These are phyloP conservation scores for Acanthococcus lagerstroemiae DNA, from an alignment of 2,888 invertebrate species.

Conservation along the genomic window DNA sequence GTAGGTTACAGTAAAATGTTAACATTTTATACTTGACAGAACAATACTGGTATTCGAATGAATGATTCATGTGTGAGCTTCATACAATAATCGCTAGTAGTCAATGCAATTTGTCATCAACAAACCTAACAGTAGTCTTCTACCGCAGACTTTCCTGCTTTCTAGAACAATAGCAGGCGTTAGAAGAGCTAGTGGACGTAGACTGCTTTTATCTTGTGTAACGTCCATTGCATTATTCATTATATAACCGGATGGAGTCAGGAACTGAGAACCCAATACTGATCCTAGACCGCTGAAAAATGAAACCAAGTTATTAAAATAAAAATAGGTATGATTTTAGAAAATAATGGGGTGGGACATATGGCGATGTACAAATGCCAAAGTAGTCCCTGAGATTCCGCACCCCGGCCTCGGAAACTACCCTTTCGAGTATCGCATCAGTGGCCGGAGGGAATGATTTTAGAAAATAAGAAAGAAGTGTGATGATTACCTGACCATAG, in stretches of 20 bases:
- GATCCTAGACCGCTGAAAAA: conserved; percentile 47
- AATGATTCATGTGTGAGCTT: not conserved
- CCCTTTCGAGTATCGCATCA: too few species aligned
- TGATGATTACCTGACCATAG: conserved; percentile 50
- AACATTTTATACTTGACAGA: too few species aligned
- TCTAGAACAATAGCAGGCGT: conserved; percentile 39
- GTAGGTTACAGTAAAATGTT: too few species aligned
- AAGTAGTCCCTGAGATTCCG: too few species aligned
- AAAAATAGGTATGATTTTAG: not conserved
- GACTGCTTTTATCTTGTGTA: conserved; percentile 36
- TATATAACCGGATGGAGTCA: conserved; percentile 47
- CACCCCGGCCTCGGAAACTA: too few species aligned
- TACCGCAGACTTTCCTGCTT: conserved; percentile 44
- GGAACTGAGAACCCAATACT: conserved; percentile 46
- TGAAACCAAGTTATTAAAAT: conserved; percentile 7
- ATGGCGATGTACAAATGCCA: too few species aligned
- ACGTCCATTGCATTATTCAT: conserved; percentile 43
- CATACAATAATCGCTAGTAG: not conserved
- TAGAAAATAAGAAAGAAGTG: conserved; percentile 29
- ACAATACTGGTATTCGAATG: too few species aligned
- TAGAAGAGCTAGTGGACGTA: conserved; percentile 35
- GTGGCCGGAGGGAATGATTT: too few species aligned
- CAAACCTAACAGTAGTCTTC: conserved; percentile 45
- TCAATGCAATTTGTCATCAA: too few species aligned
- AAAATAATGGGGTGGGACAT: too few species aligned